Evolutionary conservation across 2,113 vertebrate species (phyloP), one percentile per base, ranked within the genome.

Genomic region (Pollachius pollachius): DNA sequence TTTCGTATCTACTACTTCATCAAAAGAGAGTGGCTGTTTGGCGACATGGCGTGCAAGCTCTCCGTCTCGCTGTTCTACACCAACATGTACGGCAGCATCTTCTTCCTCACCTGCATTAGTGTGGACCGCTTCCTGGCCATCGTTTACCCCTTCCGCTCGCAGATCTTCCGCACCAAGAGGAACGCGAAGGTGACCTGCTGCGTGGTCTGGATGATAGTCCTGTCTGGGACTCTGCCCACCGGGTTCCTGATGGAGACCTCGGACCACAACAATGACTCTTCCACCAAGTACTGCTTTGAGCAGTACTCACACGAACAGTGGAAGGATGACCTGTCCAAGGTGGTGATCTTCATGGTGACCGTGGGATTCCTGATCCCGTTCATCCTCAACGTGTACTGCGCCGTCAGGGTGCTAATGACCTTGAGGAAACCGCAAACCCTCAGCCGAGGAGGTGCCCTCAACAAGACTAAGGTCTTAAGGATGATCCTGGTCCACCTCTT

Each of bases 21-120:
- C 2, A 90, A 86, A 2, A 89, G 85, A 3, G 81, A 97, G 16
- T 99, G 97, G 97, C 87, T 94, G 0, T 99, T 99, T 68, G 96
- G 96, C 54, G 92, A 93, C 18, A 63, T 91, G 27, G 90, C 97
- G 17, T 99, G 97, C 90, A 95, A 94, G 90, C 92, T 98, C 77
- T 99, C 96, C 0, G 96, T 97, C 78, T 92, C 96, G 0, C 81
- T 97, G 17, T 99, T 99, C 84, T 97, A 97, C 9, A 98, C 95
- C 25, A 99, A 99, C 72, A 98, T 99, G 97, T 99, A 99, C 0
- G 95, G 97, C 69, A 99, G 97, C 90, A 99, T 99, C 86, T 86
- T 99, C 70, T 99, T 99, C 85, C 91, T 99, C 86, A 99, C 96
- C 15, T 98, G 96, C 87, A 99, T 99, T 80, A 98, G 96, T 0